Evolutionary conservation across 2,888 invertebrate genomes (phyloP), one percentile per base, ranked within the genome.

Genomic region (Pecten maximus): DNA sequence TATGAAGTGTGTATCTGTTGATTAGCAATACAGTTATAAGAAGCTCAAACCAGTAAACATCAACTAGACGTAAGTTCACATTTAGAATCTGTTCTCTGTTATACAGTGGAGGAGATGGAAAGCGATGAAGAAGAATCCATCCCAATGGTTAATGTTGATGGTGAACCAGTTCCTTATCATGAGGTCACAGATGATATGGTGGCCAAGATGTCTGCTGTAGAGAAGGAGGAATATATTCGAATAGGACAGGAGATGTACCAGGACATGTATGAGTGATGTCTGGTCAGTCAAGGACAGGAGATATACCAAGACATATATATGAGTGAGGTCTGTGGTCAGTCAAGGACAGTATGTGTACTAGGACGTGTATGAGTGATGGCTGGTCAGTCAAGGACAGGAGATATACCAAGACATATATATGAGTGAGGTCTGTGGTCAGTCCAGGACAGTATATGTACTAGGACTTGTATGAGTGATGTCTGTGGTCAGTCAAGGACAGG

Each of bases 201-300:
- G 94, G 98, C 98, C 0, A 98, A 98, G 97, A 99, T 99, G 99
- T 98, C 98, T 16, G 98, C 98, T 39, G 97, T 98, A 6, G 99
- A 99, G 96, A 99, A 99, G 97, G 99, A 99, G 96, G 98, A 98
- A 74, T 99, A 99, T 97, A 99, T 99, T 94, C 98, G 98, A 97
- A 98, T 98, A 87, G 99, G 99, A 96, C 99, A 99, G 96, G 99
- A 99, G 97, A 98, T 98, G 97, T 99, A 98, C 97, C 98, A 98
- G 94, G 98, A 98, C 91, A 96, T 97, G 94, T 97, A 95, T 91
- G 96, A 96, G 91, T 96, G 92, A 94, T 48, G 3, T n/a, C 74
- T 48, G 10, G 39, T 87, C 16, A 40, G 23, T 23, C 8, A 35
- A 87, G 40, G 39, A 87, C 4, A 40, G 87, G 8, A 12, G 44